Base-by-base conservation (phyloP, 1,140 invertebrate genomes). In the Anoplolepis gracilipes region DNA sequence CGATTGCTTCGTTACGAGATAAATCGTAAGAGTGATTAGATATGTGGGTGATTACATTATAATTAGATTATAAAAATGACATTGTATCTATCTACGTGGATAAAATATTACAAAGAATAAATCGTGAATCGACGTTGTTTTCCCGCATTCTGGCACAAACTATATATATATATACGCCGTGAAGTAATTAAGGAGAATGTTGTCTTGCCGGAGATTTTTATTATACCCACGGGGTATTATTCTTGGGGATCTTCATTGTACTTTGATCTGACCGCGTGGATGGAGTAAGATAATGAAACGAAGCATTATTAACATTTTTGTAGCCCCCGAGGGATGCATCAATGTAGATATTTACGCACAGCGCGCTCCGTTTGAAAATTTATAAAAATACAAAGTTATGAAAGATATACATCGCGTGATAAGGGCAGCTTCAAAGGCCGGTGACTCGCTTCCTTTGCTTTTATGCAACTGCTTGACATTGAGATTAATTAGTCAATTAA, bases 271-370 rank as follows among this genome's bases (percentile, higher is more conserved):
- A 64, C 78, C 42, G 33, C 59, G 36, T 59, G 42, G 65, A 73
- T 19, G 46, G 22, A 36, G 65, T 28, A 85, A 75, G 67, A 86
- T 84, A 86, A 86, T 73, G 55, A 84, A 84, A 84, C 39, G 42
- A 84, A 85, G 85, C 61, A 65, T 86, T 82, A 82, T 75, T 86
- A 86, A 86, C 78, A 84, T 86, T 86, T 86, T 84, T 70, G 69
- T 55, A 65, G 57, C 78, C 61, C 85, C 10, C 67, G 39, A 53
- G 65, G 67, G 85, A 72, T 70, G 28, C 78, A 86, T 85, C 53
- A 64, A 76, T 62, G 61, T 69, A 25, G 28, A 75, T 59, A 67
- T n/a, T 30, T 30, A 46, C 46, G 13, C 16, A 49, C 46, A 49
- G 2, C 46, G 25, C 46, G 22, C 25, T 69, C 30, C 19, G 73